Evolutionary conservation across 2,888 invertebrate genomes (phyloP), one percentile per base, ranked within the genome.

Genomic region (Dicycla oo): DNA sequence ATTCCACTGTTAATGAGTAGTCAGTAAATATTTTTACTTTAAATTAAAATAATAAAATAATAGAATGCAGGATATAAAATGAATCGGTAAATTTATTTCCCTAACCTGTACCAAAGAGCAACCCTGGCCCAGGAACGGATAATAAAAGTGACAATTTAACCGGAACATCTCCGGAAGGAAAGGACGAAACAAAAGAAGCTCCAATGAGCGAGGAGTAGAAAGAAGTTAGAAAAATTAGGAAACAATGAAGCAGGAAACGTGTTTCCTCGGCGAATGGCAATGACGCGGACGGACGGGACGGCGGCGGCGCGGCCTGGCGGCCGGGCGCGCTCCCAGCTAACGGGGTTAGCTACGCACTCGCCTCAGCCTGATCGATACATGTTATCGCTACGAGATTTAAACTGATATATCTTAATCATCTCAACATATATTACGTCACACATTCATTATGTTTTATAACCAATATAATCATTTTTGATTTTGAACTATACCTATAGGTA

Each of bases 161-260:
- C 91, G 91, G 92, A 91, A 93, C 91, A 88, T 88, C 89, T 88
- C 90, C 89, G 92, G 92, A 93, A 92, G 90, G 91, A 91, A 91
- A 89, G 85, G 88, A 87, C 87, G 89, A 91, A 92, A 94, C 92
- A 93, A 94, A 94, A 92, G 91, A 88, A 91, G 89, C 86, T 85
- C 87, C 86, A 88, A 80, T 88, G 87, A 86, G 86, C 84, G 83
- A 86, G 87, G 87, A 88, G 88, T 87, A 90, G 89, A 90, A 90
- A 91, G 90, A 92, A 92, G 92, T 94, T 92, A 89, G 91, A 93
- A 93, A 93, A 93, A 94, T 93, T 92, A 92, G 91, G 90, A 91
- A 93, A 94, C 93, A 93, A 93, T 93, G 92, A 90, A 92, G 89
- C 93, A 92, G 93, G 93, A 93, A 94, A 93, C 92, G 91, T 92